Evolutionary conservation across 2,888 invertebrate genomes (phyloP), one percentile per base, ranked within the genome.

Genomic region (Drosophila hamatofila): DNA sequence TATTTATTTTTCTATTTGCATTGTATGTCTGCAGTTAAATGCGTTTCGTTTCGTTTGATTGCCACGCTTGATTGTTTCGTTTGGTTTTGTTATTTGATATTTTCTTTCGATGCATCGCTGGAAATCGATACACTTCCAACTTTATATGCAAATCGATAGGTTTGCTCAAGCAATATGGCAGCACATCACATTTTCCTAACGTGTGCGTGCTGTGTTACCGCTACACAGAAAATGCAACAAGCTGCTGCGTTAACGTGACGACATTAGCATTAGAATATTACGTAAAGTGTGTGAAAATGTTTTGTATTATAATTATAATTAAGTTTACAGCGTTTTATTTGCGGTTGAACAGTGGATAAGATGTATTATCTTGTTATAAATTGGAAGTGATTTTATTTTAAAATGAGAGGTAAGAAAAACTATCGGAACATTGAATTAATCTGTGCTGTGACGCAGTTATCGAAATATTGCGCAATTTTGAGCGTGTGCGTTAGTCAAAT

Each of bases 31-130:
- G 55, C 57, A 52, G 48, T 78, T 83, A 77, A 80, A 83, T 80
- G 80, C 80, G 80, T 80, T 80, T 82, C 71, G 73, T 80, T 80
- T 83, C 80, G 66, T 70, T 77, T 83, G 80, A 80, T 80, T 80
- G 79, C 78, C 78, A 74, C 78, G 78, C 75, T 74, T 74, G 77
- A 74, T 66, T 77, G 74, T 74, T 74, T 75, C 74, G 63, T 63
- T 74, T 65, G 54, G 64, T 68, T 76, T 76, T 78, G 61, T 78
- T 77, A 56, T 76, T 76, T 76, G 78, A 72, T 76, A 72, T 60
- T 39, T 71, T 30, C 54, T 74, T 39, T 61, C 60, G 66, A 76
- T 67, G 70, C 62, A 71, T 75, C 59, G 65, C 25, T 66, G 51
- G 25, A 46, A 72, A 58, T 65, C 73, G 69, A 76, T 78, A 78